phyloP scores from a whole-genome alignment of 1,140 invertebrate genomes.

The Eurosta solidaginis region DNA sequence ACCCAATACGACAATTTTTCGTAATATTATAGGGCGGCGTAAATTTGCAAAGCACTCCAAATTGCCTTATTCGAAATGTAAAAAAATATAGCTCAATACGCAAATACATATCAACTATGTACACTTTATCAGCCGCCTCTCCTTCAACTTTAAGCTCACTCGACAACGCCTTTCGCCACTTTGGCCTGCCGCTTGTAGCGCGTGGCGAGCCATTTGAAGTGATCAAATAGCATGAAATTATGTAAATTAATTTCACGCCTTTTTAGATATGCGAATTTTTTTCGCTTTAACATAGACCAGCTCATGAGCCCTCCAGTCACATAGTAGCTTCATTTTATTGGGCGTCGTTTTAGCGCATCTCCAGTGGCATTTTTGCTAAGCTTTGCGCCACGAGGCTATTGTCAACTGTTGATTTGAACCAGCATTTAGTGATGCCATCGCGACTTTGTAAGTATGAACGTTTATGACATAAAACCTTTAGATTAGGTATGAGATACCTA shows the following conservation, averaged over 20 bases:
- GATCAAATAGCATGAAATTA: conserved; percentile 60
- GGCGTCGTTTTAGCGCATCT: not conserved
- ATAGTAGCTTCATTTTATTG: not conserved
- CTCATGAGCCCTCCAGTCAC: not conserved
- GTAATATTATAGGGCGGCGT: conserved; percentile 28
- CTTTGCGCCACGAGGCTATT: not conserved
- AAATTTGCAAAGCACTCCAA: conserved; percentile 30
- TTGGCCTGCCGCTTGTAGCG: not conserved
- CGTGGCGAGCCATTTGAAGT: conserved; percentile 36
- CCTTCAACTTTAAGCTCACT: not conserved
- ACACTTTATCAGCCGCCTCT: not conserved
- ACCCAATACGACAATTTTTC: not conserved
- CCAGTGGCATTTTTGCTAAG: not conserved
- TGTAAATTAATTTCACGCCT: conserved; percentile 61
- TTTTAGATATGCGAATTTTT: conserved; percentile 54
- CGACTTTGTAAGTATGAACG: not conserved
- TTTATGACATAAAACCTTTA: too few species aligned
- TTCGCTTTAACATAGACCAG: not conserved
- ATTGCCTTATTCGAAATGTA: not conserved
- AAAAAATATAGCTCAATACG: not conserved
- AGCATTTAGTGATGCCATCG: not conserved
- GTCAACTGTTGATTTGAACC: not conserved
- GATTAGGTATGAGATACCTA: not conserved
- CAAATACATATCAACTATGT: not conserved
- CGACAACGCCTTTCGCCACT: not conserved